Evolutionary conservation across 2,797 vertebrate genomes (phyloP).

Genomic region (Sebastolobus altivelis): DNA sequence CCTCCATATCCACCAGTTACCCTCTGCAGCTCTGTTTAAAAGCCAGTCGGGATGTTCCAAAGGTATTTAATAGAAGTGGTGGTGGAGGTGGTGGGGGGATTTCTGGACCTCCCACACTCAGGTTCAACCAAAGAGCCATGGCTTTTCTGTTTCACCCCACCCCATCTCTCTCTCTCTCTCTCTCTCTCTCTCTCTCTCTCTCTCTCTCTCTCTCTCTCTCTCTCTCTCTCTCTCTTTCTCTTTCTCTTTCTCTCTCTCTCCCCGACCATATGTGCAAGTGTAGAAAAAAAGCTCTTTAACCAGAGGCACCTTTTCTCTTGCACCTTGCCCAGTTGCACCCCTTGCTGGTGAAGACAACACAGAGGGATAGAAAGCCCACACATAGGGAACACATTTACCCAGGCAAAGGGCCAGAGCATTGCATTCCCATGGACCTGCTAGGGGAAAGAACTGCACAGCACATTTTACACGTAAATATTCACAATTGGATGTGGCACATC

Average conservation of each 20-base stretch:
- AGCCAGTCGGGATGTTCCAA: conserved; percentile 81
- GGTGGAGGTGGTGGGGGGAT: conserved; percentile 54
- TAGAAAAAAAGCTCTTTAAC: conserved; percentile 61
- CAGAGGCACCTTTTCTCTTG: conserved; percentile 74
- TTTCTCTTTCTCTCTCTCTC: conserved; percentile 25
- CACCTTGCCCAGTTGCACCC: conserved; percentile 69
- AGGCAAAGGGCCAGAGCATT: conserved; percentile 80
- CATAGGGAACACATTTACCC: conserved; percentile 84
- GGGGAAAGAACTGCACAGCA: conserved; percentile 73
- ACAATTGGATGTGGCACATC: conserved; percentile 81
- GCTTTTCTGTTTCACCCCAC: conserved; percentile 70
- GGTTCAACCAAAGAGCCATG: conserved; percentile 82
- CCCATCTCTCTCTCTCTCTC: conserved; percentile 47
- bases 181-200: not conserved
- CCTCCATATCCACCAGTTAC: conserved; percentile 80
- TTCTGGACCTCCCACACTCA: conserved; percentile 84
- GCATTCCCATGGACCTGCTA: conserved; percentile 79
- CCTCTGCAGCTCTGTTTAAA: conserved; percentile 81
- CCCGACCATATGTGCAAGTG: conserved; percentile 67
- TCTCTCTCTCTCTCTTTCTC: not conserved
- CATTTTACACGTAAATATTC: conserved; percentile 81
- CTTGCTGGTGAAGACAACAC: conserved; percentile 69
- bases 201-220: conserved; percentile 15
- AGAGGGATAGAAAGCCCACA: conserved; percentile 69
- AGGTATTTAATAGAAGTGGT: conserved; percentile 81